Evolutionary conservation across 1,140 invertebrate species (phyloP), one percentile per base, ranked within the genome.

Genomic region (Drosophila ficusphila): DNA sequence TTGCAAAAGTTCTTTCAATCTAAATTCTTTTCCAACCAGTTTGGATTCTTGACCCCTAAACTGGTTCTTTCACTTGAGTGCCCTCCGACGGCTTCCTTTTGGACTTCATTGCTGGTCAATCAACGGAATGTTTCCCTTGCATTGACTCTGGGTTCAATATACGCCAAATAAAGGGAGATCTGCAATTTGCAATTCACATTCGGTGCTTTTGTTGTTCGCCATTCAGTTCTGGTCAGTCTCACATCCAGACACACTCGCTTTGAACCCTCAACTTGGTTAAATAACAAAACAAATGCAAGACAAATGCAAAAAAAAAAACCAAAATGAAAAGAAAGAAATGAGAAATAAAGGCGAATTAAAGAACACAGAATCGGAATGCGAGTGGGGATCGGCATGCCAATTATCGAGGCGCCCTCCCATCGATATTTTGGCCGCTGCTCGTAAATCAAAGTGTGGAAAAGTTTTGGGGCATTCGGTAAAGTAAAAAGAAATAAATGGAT

Each of bases 231-330:
- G 60, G 41, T 68, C 19, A 41, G 62, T 71, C 71, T 79, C 79
- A 64, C 60, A 56, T 29, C 54, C 75, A 39, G 34, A 49, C 56
- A 49, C 56, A 56, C 34, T 56, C 29, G 64, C 65, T 85, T 69
- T 85, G 81, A 85, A 86, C 81, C 72, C 62, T 88, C 54, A 88
- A 88, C 77, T 70, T 72, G 76, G 65, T 70, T 81, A 73, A 85
- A 81, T 76, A 61, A 69, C 36, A 52, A 47, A 57, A 86, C 70
- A 79, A 79, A 62, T 57, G 64, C 65, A 56, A 67, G 38, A 42
- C 53, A 48, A 60, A 47, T 51, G 46, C 57, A 48, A 38, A 49
- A 39, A 19, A n/a, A n/a, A n/a, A n/a, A n/a, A n/a, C n/a, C n/a
- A n/a, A n/a, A n/a, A n/a, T n/a, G 12, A 12, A 29, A 39, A 23